Evolutionary conservation across 2,113 vertebrate genomes (phyloP), one percentile per base, ranked within the genome.

Genomic region (Scatophagus argus): DNA sequence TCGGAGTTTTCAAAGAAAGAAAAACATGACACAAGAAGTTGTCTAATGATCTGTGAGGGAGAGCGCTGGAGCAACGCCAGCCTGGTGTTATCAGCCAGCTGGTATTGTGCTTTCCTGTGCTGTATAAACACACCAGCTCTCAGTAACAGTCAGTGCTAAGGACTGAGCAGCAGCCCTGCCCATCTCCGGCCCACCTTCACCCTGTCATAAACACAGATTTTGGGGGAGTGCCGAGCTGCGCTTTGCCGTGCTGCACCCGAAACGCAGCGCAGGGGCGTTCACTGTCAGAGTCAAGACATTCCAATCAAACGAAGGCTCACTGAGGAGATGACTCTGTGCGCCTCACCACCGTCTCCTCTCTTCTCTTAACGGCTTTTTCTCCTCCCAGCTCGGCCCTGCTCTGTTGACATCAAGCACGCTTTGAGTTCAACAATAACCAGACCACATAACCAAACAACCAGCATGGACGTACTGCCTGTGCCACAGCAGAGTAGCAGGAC

Each of bases 121-220:
- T 92, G 89, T 93, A 89, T 94, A 96, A 96, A 96, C 93, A 96
- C 83, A 60, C 32, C 65, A 56, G 80, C 74, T 91, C 88, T 85
- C 93, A 91, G 94, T 95, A 96, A 96, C 95, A 96, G 94, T 81
- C 94, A 81, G 93, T 95, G 93, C 95, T 93, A 92, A 92, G 94
- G 89, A 88, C 93, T 92, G 81, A 85, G 78, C 77, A 68, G 77
- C 79, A 68, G 80, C 74, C 86, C 88, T 77, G 89, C 89, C 87
- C 86, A 88, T 75, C 86, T 74, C 67, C 74, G 64, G 86, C 89
- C 87, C 86, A 92, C 90, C 89, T 92, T 92, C 77, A 58, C 74
- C 39, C 76, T 80, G 85, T 83, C 87, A 82, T 92, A 93, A 92
- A 92, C 90, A 91, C 67, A 87, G 49, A 83, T 80, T 90, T 85